Percentiles rank a stretch among this genome's conserved stretches.
These are phyloP conservation scores for Pluvianellus socialis DNA, from an alignment of 2,113 vertebrate species.

Conservation along the genomic window DNA sequence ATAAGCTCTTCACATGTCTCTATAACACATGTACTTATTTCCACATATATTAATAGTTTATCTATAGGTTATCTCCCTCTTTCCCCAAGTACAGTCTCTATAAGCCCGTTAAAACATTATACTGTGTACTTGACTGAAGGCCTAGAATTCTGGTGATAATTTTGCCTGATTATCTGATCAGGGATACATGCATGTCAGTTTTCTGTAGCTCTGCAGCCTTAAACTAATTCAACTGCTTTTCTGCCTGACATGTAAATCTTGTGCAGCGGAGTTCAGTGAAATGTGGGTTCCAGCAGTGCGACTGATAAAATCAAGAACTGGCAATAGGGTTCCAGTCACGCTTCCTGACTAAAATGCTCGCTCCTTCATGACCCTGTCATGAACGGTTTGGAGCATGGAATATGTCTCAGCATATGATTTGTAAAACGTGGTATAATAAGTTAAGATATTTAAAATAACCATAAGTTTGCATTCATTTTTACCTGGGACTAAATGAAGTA, in stretches of 20 bases:
- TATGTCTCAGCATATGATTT: background rate
- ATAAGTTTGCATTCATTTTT: background rate
- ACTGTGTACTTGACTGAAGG: background rate
- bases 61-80: background rate
- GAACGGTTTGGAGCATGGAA: background rate
- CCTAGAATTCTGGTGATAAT: background rate
- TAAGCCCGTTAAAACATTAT: background rate
- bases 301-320: background rate
- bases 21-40: background rate
- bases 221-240: background rate
- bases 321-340: background rate
- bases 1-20: background rate
- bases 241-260: background rate
- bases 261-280: background rate
- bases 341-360: background rate
- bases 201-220: background rate
- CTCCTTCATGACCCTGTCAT: background rate
- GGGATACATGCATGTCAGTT: background rate
- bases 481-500: background rate
- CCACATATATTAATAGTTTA: background rate
- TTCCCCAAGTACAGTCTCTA: background rate
- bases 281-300: background rate
- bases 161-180: background rate
- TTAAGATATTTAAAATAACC: background rate
- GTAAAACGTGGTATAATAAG: background rate